phyloP scores from a whole-genome alignment of 2,113 vertebrate species.

The Takifugu bimaculatus region DNA sequence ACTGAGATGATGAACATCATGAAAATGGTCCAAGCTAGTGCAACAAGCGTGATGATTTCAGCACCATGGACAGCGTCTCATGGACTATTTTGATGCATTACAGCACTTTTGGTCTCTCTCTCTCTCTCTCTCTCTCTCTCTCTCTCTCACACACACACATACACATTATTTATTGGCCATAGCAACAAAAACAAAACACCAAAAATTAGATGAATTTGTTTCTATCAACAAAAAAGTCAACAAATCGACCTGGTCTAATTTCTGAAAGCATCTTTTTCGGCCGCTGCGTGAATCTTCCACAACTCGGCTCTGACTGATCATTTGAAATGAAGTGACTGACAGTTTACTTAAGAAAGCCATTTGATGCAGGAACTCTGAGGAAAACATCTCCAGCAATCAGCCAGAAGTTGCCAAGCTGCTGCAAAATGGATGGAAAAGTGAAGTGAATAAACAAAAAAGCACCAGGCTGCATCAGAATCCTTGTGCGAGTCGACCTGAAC shows the following conservation, averaged over 20 bases:
- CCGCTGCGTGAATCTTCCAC: not conserved
- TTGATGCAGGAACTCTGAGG: too few relatives aligned
- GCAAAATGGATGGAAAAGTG: too few relatives aligned
- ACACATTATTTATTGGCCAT: slow-evolving; percentile 11
- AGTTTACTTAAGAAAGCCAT: too few relatives aligned
- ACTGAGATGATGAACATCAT: slow-evolving; percentile 28
- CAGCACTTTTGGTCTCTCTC: slow-evolving; percentile 22
- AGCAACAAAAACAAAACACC: not conserved
- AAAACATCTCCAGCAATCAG: too few relatives aligned
- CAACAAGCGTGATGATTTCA: slow-evolving; percentile 52
- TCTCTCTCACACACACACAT: not conserved
- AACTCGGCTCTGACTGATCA: not conserved
- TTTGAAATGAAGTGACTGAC: too few relatives aligned
- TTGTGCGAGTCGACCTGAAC: too few relatives aligned
- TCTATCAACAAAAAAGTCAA: too few relatives aligned
- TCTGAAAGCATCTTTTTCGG: too few relatives aligned
- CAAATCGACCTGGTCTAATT: too few relatives aligned
- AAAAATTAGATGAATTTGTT: not conserved
- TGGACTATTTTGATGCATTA: slow-evolving; percentile 23
- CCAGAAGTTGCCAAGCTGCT: too few relatives aligned
- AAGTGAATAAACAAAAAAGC: too few relatives aligned
- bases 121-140: slow-evolving; percentile 10
- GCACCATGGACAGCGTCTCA: slow-evolving; percentile 65
- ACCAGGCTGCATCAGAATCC: too few relatives aligned
- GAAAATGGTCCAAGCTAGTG: slow-evolving; percentile 14